These are phyloP conservation scores for Sturnus vulgaris DNA, from an alignment of 2,113 vertebrate genomes.

Conservation along the genomic window DNA sequence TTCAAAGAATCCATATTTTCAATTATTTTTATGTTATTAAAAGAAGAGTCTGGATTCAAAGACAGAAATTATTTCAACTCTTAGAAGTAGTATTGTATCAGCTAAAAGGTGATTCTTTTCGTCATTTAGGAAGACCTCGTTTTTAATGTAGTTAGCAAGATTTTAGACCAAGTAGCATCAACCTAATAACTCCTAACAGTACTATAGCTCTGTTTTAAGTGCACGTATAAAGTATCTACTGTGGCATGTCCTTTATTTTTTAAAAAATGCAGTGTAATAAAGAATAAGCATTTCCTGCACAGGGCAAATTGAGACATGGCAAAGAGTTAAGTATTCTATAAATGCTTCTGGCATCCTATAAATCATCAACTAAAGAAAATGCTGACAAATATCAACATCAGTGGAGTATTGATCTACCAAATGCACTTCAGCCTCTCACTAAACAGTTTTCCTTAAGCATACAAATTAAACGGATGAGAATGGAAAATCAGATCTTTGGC, in stretches of 20 bases:
- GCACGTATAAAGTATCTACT: neutral
- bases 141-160: neutral
- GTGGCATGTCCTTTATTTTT: neutral
- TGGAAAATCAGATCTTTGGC: neutral
- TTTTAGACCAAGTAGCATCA: neutral
- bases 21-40: neutral
- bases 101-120: neutral
- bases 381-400: conserved; percentile 62
- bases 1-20: neutral
- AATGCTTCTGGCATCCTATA: conserved; percentile 54
- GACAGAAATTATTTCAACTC: neutral
- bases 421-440: conserved; percentile 27
- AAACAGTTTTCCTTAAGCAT: conserved; percentile 59
- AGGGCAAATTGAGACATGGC: conserved; percentile 46
- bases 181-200: neutral
- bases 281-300: neutral
- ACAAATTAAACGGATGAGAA: conserved; percentile 32
- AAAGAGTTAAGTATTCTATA: conserved; percentile 62
- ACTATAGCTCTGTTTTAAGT: neutral
- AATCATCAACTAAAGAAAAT: conserved; percentile 61
- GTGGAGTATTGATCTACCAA: conserved; percentile 59
- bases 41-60: neutral
- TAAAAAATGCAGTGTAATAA: conserved; percentile 24
- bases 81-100: neutral
- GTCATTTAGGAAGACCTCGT: neutral